These are phyloP conservation scores for Zonotrichia leucophrys DNA, from an alignment of 2,113 vertebrate species.

Conservation along the genomic window DNA sequence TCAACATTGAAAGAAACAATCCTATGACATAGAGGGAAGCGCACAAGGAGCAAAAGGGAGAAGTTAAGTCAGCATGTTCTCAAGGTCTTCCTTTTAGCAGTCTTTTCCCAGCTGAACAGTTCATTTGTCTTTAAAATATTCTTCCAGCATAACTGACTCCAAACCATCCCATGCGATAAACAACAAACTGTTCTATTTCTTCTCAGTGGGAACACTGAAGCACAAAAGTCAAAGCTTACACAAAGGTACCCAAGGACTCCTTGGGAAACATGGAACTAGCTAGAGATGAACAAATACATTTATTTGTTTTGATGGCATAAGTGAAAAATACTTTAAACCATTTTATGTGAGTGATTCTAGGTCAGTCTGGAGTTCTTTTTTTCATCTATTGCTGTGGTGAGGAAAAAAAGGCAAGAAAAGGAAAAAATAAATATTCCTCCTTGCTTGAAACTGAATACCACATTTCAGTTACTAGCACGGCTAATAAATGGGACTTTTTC, in stretches of 20 bases:
- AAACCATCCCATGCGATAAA: not conserved
- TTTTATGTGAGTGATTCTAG: not conserved
- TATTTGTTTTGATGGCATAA: not conserved
- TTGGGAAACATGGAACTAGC: not conserved
- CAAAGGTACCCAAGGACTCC: not conserved
- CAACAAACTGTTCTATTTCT: not conserved
- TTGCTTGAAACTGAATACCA: not conserved
- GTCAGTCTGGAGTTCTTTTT: not conserved
- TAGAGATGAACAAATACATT: not conserved
- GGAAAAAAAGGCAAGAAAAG: not conserved
- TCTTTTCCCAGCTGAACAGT: not conserved
- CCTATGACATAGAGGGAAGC: not conserved
- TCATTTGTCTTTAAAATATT: constrained; percentile 1
- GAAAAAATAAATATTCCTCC: not conserved
- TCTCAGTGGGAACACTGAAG: not conserved
- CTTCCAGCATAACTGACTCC: not conserved
- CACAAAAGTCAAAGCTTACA: not conserved
- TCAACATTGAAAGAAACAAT: not conserved
- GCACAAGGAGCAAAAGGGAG: not conserved
- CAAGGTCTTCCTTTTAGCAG: not conserved
- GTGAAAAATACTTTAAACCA: not conserved
- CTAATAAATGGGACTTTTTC: not conserved
- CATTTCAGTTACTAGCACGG: not conserved
- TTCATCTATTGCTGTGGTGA: not conserved
- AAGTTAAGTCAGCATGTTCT: not conserved